phyloP scores from a whole-genome alignment of 2,888 invertebrate species.

The Imbricaverruca yamaguchii region DNA sequence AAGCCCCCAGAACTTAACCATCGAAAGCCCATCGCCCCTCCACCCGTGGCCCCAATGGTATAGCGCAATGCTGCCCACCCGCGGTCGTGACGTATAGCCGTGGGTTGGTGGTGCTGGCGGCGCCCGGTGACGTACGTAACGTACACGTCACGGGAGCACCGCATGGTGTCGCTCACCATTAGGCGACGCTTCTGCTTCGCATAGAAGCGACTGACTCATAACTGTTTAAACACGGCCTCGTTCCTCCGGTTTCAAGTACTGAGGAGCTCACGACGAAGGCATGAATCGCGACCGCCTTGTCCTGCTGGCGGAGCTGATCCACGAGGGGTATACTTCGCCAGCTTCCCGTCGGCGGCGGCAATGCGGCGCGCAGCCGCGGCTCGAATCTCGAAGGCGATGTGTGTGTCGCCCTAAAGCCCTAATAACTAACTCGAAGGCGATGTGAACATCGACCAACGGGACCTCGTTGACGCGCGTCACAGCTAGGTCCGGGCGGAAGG shows the following conservation, averaged over 20 bases:
- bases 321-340: neutral
- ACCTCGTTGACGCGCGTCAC: neutral
- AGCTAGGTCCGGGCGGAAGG: neutral
- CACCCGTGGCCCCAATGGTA: no score
- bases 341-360: neutral
- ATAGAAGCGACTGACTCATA: conserved; percentile 28
- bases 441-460: neutral
- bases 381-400: neutral
- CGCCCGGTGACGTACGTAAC: conserved; percentile 37
- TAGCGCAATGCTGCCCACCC: neutral
- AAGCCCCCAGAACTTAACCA: neutral
- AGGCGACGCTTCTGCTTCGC: conserved; percentile 35
- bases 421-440: neutral
- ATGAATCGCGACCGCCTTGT: neutral
- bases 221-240: neutral
- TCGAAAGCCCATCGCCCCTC: no score
- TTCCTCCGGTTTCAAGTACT: neutral
- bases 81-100: neutral
- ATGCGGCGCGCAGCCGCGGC: neutral
- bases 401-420: no score
- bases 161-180: conserved; percentile 36
- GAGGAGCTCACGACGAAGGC: neutral
- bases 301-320: neutral
- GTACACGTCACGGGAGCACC: conserved; percentile 39
- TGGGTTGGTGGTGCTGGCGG: neutral